These are phyloP conservation scores for Paratilapia polleni DNA, from an alignment of 2,113 vertebrate species.

Conservation along the genomic window DNA sequence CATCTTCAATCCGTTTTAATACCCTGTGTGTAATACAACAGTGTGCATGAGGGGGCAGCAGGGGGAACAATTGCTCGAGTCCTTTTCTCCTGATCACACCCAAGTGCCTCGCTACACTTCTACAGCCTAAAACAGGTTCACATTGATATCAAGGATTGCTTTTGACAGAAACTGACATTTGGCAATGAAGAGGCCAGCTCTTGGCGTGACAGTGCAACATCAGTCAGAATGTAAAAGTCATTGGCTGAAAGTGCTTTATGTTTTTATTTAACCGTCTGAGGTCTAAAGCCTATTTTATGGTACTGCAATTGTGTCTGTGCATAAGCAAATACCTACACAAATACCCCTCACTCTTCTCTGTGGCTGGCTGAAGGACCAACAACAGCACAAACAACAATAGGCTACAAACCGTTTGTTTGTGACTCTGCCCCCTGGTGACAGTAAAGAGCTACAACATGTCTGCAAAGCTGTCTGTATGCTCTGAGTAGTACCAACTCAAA, in stretches of 20 bases:
- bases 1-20: constrained; percentile 39
- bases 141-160: background rate
- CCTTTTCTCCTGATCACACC: background rate
- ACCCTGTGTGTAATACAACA: constrained; percentile 21
- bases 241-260: background rate
- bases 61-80: background rate
- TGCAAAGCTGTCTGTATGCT: too few species aligned
- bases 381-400: too few species aligned
- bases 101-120: background rate
- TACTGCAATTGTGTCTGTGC: background rate
- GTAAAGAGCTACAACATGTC: too few species aligned
- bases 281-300: background rate
- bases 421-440: too few species aligned
- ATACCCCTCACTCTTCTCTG: too few species aligned
- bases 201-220: background rate
- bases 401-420: too few species aligned
- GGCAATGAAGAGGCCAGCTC: background rate
- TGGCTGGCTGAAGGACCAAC: too few species aligned
- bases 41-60: background rate
- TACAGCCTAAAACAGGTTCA: background rate
- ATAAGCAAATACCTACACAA: background rate
- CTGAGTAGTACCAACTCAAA: too few species aligned
- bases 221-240: background rate
- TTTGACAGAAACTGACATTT: background rate
- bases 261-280: too few species aligned